Evolutionary conservation across 2,888 invertebrate genomes (phyloP).

Genomic region (Lepas anatifera): DNA sequence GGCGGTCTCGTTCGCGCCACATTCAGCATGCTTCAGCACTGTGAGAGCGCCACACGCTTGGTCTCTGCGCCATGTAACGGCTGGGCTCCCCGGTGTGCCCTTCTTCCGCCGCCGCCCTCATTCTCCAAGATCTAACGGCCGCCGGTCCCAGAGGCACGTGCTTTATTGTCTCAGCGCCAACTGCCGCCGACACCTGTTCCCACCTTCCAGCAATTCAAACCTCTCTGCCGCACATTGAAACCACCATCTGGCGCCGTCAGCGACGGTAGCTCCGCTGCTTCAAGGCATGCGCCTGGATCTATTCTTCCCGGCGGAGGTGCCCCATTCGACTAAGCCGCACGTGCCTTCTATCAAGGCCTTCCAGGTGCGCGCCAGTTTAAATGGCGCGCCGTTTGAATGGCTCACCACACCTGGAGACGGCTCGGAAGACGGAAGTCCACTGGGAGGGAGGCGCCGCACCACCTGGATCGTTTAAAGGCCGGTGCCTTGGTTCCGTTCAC

Average conservation of each 20-base stretch:
- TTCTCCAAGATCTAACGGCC: constrained; percentile 2
- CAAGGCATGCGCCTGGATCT: not conserved
- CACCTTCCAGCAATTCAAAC: not conserved
- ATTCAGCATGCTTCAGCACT: too few species aligned
- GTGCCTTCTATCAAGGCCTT: too few species aligned
- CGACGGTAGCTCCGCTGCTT: not conserved
- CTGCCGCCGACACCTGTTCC: not conserved
- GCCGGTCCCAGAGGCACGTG: not conserved
- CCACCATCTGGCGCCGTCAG: not conserved
- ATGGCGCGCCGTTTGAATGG: not conserved
- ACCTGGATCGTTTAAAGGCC: not conserved
- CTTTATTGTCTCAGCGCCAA: constrained; percentile 2
- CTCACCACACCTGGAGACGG: not conserved
- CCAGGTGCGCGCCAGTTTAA: not conserved
- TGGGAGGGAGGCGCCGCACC: not conserved
- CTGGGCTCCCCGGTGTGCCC: not conserved
- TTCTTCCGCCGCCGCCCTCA: not conserved
- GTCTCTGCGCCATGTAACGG: too few species aligned
- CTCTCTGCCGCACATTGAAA: not conserved
- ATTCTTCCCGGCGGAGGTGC: not conserved
- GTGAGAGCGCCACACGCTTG: too few species aligned
- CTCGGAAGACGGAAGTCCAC: not conserved
- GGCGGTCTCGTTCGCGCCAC: too few species aligned
- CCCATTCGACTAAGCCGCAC: too few species aligned
- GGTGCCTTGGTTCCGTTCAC: not conserved